Base-by-base conservation (phyloP, 2,888 invertebrate genomes). In the Coleophora deauratella region DNA sequence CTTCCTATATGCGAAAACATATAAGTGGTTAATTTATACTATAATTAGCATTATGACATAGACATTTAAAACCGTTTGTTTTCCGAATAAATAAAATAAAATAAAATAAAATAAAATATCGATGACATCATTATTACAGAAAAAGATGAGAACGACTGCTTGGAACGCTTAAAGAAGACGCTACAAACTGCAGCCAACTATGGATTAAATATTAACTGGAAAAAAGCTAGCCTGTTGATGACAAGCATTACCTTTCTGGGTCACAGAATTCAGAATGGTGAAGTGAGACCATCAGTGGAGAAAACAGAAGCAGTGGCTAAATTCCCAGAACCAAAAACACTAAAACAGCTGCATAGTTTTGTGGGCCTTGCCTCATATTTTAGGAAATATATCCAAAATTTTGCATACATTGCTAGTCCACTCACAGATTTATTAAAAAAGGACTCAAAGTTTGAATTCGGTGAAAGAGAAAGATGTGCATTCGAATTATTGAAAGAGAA, bases 361-460 rank as follows among this genome's bases (percentile, higher is more conserved):
- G 14, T 55, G 9, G 57, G 54, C 10, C 33, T 55, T 8, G 41
- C 45, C 0, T 50, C 47, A 14, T 57, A 55, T 38, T 59, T 60
- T 27, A 46, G 55, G 28, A 58, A 58, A 33, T 55, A 40, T 33
- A 56, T 58, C 4, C 7, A 54, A 36, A 38, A 52, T 39, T 59
- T 44, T 52, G 49, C 59, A 0, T 0, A 36, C 6, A 55, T 62
- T 32, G 57, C 57, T 8, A 46, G 13, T 39, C 58, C 53, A 9
- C 6, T 56, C 1, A 51, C 43, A 0, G 51, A 57, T 33, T 37
- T 49, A 28, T 11, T 51, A 8, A 46, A 44, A 31, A 42, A 47
- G 12, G 30, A 38, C 31, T 1, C 2, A 32, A 13, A 39, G 2
- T 39, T 39, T 33, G 4, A n/a, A n/a, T 39, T 39, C 13, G n/a